These are phyloP conservation scores for Amiota mariae DNA, from an alignment of 2,888 invertebrate genomes.

Conservation along the genomic window DNA sequence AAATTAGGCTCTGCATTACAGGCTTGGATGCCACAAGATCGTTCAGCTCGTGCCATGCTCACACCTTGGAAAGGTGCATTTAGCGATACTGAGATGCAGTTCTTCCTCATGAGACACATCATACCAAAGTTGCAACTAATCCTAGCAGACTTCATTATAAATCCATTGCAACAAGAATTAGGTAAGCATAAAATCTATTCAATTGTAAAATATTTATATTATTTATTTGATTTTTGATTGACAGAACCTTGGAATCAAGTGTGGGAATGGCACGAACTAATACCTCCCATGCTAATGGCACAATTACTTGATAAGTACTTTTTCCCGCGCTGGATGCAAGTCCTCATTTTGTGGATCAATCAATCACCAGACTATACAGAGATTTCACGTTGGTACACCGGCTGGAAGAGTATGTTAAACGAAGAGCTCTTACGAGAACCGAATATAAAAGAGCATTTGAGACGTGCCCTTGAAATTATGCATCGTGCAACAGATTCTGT, in stretches of 20 bases:
- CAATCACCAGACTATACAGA: constrained; percentile 92
- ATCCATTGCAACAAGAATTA: constrained; percentile 83
- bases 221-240: constrained; percentile 7
- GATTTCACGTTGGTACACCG: constrained; percentile 89
- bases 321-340: constrained; percentile 94
- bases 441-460: constrained; percentile 83
- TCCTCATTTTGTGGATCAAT: constrained; percentile 91
- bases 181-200: constrained; percentile 69
- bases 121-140: constrained; percentile 89
- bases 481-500: constrained; percentile 82
- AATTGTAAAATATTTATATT: background rate
- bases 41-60: constrained; percentile 92
- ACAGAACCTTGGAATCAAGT: constrained; percentile 95
- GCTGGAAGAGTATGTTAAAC: constrained; percentile 78
- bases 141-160: constrained; percentile 80
- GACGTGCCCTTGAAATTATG: constrained; percentile 94
- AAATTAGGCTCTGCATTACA: constrained; percentile 90
- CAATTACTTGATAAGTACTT: constrained; percentile 89
- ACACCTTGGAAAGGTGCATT: constrained; percentile 91
- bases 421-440: constrained; percentile 76
- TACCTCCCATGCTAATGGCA: constrained; percentile 85
- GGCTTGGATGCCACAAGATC: constrained; percentile 97
- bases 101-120: constrained; percentile 89
- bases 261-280: constrained; percentile 92
- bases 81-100: constrained; percentile 83